A percentile compares a stretch with the other conserved stretches of the same genome.
phyloP scores from a whole-genome alignment of 2,888 invertebrate genomes.

The Cerastoderma edule region DNA sequence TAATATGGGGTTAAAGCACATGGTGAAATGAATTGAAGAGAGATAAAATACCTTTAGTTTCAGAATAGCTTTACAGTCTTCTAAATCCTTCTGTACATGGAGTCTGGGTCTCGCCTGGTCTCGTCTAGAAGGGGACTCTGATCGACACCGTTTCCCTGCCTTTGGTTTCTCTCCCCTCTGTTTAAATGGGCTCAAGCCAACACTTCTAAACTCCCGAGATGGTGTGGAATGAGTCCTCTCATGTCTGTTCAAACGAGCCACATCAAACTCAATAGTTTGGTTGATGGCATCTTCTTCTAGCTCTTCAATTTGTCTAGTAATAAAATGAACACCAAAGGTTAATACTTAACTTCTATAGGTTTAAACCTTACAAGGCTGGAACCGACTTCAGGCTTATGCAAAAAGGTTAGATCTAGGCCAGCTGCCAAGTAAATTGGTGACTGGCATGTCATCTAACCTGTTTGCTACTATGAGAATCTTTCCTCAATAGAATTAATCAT shows the following conservation, averaged over 20 bases:
- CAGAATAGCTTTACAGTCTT: slow-evolving; percentile 70
- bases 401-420: too few relatives aligned
- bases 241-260: slow-evolving; percentile 66
- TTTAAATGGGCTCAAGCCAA: slow-evolving; percentile 65
- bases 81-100: slow-evolving; percentile 67
- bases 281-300: slow-evolving; percentile 68
- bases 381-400: too few relatives aligned
- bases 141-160: slow-evolving; percentile 60
- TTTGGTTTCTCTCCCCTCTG: slow-evolving; percentile 20
- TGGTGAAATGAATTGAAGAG: too few relatives aligned
- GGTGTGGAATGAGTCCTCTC: slow-evolving; percentile 76
- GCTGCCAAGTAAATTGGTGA: too few relatives aligned
- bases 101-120: slow-evolving; percentile 58
- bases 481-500: too few relatives aligned
- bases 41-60: slow-evolving; percentile 72
- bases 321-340: too few relatives aligned
- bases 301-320: slow-evolving; percentile 61
- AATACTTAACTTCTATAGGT: too few relatives aligned
- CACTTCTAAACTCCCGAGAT: slow-evolving; percentile 57
- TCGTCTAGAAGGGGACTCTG: slow-evolving; percentile 61
- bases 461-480: too few relatives aligned
- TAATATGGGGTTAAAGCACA: too few relatives aligned
- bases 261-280: slow-evolving; percentile 72
- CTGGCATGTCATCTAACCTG: too few relatives aligned
- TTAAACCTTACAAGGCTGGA: too few relatives aligned